phyloP scores from a whole-genome alignment of 2,113 vertebrate species.

The Cromileptes altivelis region DNA sequence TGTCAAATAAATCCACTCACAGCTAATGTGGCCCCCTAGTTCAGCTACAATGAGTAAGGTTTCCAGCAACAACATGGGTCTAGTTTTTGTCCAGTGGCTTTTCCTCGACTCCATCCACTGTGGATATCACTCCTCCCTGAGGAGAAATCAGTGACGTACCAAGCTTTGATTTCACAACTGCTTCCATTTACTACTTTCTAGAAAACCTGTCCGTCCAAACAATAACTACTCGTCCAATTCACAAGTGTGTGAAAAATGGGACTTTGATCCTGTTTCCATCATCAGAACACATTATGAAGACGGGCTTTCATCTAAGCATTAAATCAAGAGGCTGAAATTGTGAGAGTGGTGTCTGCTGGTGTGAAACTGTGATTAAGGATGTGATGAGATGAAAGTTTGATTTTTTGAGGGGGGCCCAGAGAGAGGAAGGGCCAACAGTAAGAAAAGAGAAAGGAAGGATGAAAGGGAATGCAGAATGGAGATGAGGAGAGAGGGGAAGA shows the following conservation, averaged over 20 bases:
- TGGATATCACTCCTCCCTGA: slow-evolving; percentile 5
- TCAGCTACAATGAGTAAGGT: not conserved
- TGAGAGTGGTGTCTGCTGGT: slow-evolving; percentile 14
- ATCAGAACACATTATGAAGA: slow-evolving; percentile 41
- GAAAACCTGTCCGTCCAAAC: not conserved
- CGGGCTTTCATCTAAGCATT: slow-evolving; percentile 39
- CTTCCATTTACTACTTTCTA: slow-evolving; percentile 12
- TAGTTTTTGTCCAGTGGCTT: not conserved
- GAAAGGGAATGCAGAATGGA: slow-evolving; percentile 56
- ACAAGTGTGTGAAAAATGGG: not conserved
- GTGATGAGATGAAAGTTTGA: slow-evolving; percentile 48
- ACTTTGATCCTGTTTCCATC: slow-evolving; percentile 43
- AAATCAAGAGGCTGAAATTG: slow-evolving; percentile 23
- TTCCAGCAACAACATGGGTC: not conserved
- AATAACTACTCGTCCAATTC: not conserved
- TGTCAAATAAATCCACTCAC: slow-evolving; percentile 25
- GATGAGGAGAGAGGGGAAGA: slow-evolving; percentile 15
- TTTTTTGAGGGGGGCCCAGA: not conserved
- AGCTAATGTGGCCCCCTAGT: not conserved
- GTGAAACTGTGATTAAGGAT: slow-evolving; percentile 35
- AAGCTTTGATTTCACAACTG: slow-evolving; percentile 15
- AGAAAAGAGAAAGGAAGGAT: slow-evolving; percentile 21
- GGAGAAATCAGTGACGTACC: not conserved
- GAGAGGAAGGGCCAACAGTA: slow-evolving; percentile 14
- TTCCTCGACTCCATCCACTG: not conserved